Base-by-base conservation (phyloP, 2,888 invertebrate species). In the Scaptomyza reducta region DNA sequence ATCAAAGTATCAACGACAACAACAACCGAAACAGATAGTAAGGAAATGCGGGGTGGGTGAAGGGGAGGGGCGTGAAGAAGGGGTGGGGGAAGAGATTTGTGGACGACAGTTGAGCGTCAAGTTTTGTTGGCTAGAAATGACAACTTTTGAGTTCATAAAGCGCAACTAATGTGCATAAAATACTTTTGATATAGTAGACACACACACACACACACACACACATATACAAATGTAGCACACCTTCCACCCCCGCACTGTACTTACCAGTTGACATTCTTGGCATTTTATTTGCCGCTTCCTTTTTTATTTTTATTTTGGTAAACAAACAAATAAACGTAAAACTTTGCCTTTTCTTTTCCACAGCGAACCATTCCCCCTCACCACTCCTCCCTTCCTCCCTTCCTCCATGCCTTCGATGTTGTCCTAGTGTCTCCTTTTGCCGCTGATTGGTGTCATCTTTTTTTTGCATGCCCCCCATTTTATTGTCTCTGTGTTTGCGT, bases 121-220 rank as follows among this genome's bases (percentile, higher is more conserved):
- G 78, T 83, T 77, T 77, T 79, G 70, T 65, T 83, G 80, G 74
- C 72, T 77, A 79, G 71, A 70, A 82, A 88, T 83, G 86, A 84
- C 88, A 84, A 83, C 86, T 86, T 86, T 86, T 65, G 78, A 84
- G 84, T 84, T 84, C 88, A 84, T 84, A 86, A 88, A 84, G 84
- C 84, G 83, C 88, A 88, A 88, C 84, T 84, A 84, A 84, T 84
- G 88, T 88, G 88, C 88, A 88, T 86, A 77, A 82, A 85, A 79
- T 87, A 87, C 83, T 74, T 79, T 70, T 84, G 70, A 73, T 77
- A 77, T 58, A 67, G 59, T 33, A 64, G n/a, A 58, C 35, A 42
- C 27, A 62, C 40, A 64, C n/a, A 58, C 35, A 40, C 31, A 63
- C 49, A 62, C 38, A 49, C 41, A 27, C 16, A 56, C 40, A 47